Evolutionary conservation across 2,797 vertebrate species (phyloP).

Genomic region (Typhlichthys eigenmanni): DNA sequence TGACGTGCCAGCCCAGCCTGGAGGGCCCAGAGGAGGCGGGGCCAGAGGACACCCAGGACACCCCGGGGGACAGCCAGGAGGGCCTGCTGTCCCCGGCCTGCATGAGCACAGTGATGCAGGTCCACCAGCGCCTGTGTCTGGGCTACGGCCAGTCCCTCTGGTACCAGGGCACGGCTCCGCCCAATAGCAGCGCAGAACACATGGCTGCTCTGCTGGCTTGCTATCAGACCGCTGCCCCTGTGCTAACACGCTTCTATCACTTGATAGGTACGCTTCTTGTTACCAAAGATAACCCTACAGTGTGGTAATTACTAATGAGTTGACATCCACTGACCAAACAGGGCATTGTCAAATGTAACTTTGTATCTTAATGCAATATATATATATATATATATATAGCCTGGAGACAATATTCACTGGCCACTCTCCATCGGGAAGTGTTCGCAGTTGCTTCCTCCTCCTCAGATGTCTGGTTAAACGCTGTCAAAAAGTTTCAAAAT

Average conservation of each 20-base stretch:
- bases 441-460: too few species aligned
- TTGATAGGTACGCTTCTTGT: constrained; percentile 83
- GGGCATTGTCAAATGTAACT: too few species aligned
- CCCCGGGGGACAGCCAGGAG: constrained; percentile 50
- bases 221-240: constrained; percentile 86
- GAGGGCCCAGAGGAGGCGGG: constrained; percentile 79
- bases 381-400: not conserved
- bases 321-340: too few species aligned
- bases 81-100: constrained; percentile 74
- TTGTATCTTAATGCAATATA: not conserved
- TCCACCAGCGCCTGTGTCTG: constrained; percentile 88
- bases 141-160: constrained; percentile 85
- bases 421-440: too few species aligned
- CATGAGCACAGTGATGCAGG: constrained; percentile 80
- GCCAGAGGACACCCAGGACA: constrained; percentile 51
- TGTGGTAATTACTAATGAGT: too few species aligned
- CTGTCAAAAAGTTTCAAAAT: too few species aligned
- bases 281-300: too few species aligned
- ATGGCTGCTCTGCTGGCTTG: constrained; percentile 85
- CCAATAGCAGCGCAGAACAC: constrained; percentile 79
- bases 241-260: constrained; percentile 88
- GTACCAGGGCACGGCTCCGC: constrained; percentile 79
- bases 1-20: constrained; percentile 79
- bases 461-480: too few species aligned
- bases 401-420: too few species aligned